phyloP scores from a whole-genome alignment of 2,113 vertebrate genomes.

The Pygoscelis antarcticus region DNA sequence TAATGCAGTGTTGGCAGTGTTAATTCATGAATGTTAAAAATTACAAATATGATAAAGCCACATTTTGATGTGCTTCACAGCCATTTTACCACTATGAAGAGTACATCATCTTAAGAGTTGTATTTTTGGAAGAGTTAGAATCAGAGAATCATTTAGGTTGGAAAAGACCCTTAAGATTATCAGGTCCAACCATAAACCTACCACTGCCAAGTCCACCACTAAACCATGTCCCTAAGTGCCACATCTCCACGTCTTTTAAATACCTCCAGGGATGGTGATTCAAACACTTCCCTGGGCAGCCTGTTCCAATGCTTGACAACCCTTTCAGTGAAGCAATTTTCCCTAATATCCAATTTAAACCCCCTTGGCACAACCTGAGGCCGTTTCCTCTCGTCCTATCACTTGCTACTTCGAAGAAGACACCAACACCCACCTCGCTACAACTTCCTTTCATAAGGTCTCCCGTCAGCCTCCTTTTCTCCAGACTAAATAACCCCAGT shows the following conservation, averaged over 20 bases:
- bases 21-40: background rate
- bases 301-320: background rate
- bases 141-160: background rate
- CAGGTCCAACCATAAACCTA: accelerated
- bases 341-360: background rate
- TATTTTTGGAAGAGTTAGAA: background rate
- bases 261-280: background rate
- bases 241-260: background rate
- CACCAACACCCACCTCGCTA: background rate
- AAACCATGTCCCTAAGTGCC: background rate
- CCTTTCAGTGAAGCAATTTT: background rate
- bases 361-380: background rate
- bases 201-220: background rate
- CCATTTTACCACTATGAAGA: background rate
- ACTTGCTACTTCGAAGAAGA: background rate
- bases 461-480: background rate
- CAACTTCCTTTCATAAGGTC: background rate
- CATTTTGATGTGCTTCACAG: background rate
- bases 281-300: background rate
- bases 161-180: background rate
- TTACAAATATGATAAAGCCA: background rate
- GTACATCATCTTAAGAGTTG: background rate
- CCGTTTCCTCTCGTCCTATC: background rate
- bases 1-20: background rate
- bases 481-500: background rate